Percentiles rank a stretch among this genome's conserved stretches.
Conservation (phyloP, 2,888 invertebrate genomes). For the Lycia hirtaria region DNA sequence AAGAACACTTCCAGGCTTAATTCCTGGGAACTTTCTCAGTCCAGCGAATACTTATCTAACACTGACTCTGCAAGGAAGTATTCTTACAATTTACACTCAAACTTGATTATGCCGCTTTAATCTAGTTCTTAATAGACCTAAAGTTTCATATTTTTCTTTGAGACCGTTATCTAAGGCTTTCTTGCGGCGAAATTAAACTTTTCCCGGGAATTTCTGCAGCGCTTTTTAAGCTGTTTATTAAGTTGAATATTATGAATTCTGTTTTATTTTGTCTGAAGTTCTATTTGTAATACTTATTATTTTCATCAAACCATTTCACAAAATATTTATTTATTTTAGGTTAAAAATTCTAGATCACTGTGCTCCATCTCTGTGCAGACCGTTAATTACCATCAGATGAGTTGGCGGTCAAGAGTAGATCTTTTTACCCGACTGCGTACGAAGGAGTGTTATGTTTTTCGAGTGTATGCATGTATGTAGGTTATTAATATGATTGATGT, state of each 20-base stretch:
- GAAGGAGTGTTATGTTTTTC: no score
- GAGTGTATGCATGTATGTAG: no score
- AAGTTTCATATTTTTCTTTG: conserved; percentile 49
- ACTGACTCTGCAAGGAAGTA: conserved; percentile 39
- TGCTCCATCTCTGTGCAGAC: no score
- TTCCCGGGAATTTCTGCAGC: conserved; percentile 10
- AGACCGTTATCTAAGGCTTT: conserved; percentile 31
- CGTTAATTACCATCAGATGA: no score
- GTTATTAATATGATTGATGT: no score
- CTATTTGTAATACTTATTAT: no score
- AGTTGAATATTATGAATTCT: conserved; percentile 1
- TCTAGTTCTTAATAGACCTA: conserved; percentile 54
- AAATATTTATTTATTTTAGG: no score
- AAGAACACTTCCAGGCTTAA: conserved; percentile 17
- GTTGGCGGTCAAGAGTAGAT: no score
- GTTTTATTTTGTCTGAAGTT: no score
- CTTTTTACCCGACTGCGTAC: no score
- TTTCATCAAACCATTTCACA: no score
- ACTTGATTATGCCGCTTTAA: conserved; percentile 55
- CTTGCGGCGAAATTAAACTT: conserved; percentile 25
- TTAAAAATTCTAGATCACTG: no score
- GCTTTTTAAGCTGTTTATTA: conserved; percentile 16
- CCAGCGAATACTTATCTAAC: conserved; percentile 36
- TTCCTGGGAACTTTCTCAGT: conserved; percentile 18
- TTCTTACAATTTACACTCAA: conserved; percentile 51